phyloP scores from a whole-genome alignment of 2,113 vertebrate species.

The Calonectris borealis region DNA sequence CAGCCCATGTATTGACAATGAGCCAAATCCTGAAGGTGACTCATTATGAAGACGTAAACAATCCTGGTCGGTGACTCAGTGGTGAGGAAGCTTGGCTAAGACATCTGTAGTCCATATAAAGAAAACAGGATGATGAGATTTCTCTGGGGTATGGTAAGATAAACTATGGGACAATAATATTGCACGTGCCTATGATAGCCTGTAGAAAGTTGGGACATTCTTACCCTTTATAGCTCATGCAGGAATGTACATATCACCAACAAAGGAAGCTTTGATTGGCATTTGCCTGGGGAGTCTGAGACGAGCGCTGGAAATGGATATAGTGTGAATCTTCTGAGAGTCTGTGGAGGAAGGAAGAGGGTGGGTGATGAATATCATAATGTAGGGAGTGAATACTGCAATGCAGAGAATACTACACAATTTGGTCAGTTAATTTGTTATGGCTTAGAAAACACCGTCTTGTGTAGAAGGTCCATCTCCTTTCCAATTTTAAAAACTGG shows the following conservation, averaged over 20 bases:
- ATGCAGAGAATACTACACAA: not conserved
- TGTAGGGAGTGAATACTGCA: not conserved
- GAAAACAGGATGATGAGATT: conserved; percentile 75
- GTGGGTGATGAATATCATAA: conserved; percentile 17
- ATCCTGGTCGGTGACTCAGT: conserved; percentile 45
- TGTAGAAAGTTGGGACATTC: conserved; percentile 55
- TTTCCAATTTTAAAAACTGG: not conserved
- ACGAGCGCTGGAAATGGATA: conserved; percentile 46
- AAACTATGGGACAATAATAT: conserved; percentile 71
- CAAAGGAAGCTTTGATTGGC: conserved; percentile 59
- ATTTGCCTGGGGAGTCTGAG: conserved; percentile 50
- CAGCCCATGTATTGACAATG: conserved; percentile 1
- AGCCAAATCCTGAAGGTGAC: conserved; percentile 57
- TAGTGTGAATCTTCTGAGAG: conserved; percentile 63
- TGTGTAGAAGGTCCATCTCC: not conserved
- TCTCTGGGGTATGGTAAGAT: conserved; percentile 66
- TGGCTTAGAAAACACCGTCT: not conserved
- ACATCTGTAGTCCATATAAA: conserved; percentile 74
- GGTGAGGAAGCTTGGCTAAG: conserved; percentile 64
- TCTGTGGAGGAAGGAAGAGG: conserved; percentile 61
- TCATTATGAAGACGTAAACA: conserved; percentile 61
- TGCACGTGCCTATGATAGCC: conserved; percentile 66
- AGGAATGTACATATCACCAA: conserved; percentile 45
- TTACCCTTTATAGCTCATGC: conserved; percentile 54
- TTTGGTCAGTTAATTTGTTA: not conserved